Conservation (phyloP, 2,113 vertebrate genomes). For the Corvus moneduloides region DNA sequence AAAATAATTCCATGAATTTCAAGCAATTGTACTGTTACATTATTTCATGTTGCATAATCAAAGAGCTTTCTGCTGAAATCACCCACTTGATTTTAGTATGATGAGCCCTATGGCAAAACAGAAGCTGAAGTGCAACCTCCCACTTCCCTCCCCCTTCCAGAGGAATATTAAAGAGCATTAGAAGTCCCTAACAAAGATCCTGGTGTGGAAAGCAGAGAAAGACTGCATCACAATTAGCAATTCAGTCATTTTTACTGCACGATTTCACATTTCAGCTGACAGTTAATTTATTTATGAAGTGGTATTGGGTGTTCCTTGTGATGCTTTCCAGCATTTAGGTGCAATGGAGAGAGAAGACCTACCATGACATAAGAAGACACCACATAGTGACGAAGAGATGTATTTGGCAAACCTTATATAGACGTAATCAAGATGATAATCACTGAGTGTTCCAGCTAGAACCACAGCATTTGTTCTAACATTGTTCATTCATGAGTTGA, state of each 20-base stretch:
- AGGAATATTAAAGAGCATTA: slow-evolving; percentile 5
- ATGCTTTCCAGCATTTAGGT: background rate
- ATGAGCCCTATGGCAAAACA: slow-evolving; percentile 45
- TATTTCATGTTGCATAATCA: slow-evolving; percentile 39
- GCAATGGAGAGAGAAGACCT: background rate
- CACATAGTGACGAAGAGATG: fast-evolving
- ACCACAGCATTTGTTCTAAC: background rate
- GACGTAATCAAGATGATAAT: background rate
- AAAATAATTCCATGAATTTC: slow-evolving; percentile 34
- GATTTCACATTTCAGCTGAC: background rate
- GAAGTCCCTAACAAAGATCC: background rate
- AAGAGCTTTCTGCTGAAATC: slow-evolving; percentile 32
- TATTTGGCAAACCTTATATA: background rate
- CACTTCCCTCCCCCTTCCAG: slow-evolving; percentile 29
- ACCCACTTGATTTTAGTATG: slow-evolving; percentile 28
- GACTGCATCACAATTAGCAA: background rate
- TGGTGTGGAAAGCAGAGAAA: background rate
- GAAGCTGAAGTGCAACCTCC: slow-evolving; percentile 24
- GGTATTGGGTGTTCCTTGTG: background rate
- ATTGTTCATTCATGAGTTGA: background rate
- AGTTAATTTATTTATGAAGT: background rate
- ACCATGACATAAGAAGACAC: background rate
- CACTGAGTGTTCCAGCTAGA: background rate
- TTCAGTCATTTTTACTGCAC: background rate
- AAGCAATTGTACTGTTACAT: slow-evolving; percentile 19